Base-by-base conservation (phyloP, 2,113 vertebrate genomes). In the Takifugu flavidus region DNA sequence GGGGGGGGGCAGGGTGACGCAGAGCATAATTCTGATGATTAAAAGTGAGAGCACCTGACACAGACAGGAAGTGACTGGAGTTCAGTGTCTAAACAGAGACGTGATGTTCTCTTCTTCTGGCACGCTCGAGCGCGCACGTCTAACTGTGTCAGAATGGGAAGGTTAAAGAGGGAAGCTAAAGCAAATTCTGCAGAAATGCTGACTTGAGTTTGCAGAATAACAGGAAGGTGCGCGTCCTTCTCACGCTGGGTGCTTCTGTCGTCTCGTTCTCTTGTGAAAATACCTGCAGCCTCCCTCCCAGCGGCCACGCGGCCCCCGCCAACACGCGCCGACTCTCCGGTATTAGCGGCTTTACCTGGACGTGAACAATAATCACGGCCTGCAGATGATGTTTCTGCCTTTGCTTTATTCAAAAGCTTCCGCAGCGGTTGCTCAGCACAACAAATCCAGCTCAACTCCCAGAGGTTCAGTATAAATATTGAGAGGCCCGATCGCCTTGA, bases 121-220 rank as follows among this genome's bases (percentile, higher is more conserved):
- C 34, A 53, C 52, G 46, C 59, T 49, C 51, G 47, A 50, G 53
- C 49, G 55, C 56, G 62, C 56, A 53, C 34, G 8, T 3, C 34
- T 39, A 39, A 11, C 34, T 10, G 34, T 10, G 5, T 39, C 34
- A 80, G 60, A 80, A 62, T 5, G 64, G 74, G 72, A 78, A 82
- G 76, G 77, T 81, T 77, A 70, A 75, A 80, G 69, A 85, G 82
- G 84, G 80, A 84, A 82, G 84, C 78, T 34, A 67, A 73, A 86
- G 81, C 82, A 84, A 82, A 89, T 77, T 74, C 83, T 86, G 85
- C 82, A 72, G 76, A 86, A 88, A 80, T 82, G 85, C 86, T 88
- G 85, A 89, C 89, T 88, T 85, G 52, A 87, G 80, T 84, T 89
- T 86, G 83, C 75, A 88, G 87, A 90, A 89, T 89, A 91, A 91